phyloP scores from a whole-genome alignment of 2,888 invertebrate species.

The Eupeodes luniger region DNA sequence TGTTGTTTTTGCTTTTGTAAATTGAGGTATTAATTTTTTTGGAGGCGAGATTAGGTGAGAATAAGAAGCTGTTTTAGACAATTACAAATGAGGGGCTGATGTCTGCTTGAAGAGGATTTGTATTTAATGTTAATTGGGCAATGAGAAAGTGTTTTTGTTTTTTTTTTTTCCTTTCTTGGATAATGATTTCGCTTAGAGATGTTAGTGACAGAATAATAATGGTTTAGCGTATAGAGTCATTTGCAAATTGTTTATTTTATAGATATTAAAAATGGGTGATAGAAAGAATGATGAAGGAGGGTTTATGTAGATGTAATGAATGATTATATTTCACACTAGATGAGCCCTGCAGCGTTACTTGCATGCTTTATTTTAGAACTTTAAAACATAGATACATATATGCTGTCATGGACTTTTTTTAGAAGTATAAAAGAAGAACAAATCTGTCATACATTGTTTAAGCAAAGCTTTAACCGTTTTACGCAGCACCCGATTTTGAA shows the following conservation, averaged over 20 bases:
- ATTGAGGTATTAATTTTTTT: constrained; percentile 53
- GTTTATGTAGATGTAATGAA: too few relatives aligned
- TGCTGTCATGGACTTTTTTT: too few relatives aligned
- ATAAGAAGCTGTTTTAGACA: constrained; percentile 73
- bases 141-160: constrained; percentile 46
- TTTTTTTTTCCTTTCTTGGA: not conserved
- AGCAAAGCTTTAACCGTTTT: too few relatives aligned
- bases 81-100: constrained; percentile 62
- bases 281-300: too few relatives aligned
- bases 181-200: not conserved
- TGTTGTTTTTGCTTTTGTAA: constrained; percentile 30
- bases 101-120: constrained; percentile 50
- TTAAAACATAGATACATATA: too few relatives aligned
- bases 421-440: too few relatives aligned
- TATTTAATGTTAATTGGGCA: constrained; percentile 68
- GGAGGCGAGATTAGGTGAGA: constrained; percentile 71
- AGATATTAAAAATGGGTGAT: not conserved
- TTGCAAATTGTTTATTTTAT: constrained; percentile 1
- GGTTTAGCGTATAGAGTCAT: not conserved
- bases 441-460: too few relatives aligned
- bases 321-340: too few relatives aligned
- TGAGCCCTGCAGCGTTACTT: too few relatives aligned
- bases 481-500: too few relatives aligned
- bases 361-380: too few relatives aligned
- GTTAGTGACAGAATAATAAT: not conserved